phyloP scores from a whole-genome alignment of 2,888 invertebrate species.

The Doris montereyensis region DNA sequence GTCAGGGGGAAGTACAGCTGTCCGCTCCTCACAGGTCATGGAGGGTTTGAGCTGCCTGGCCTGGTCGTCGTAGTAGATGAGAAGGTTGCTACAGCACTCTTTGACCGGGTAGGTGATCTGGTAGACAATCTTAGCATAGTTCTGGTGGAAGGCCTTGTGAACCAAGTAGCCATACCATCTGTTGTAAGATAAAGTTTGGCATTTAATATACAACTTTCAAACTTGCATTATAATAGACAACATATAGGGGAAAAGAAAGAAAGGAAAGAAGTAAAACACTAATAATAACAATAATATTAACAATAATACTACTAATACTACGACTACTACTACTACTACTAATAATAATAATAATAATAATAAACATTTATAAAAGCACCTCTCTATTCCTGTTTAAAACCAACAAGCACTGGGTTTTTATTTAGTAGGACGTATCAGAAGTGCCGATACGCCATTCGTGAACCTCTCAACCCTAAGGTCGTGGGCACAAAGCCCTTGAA shows the following conservation, averaged over 20 bases:
- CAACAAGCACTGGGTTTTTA: background rate
- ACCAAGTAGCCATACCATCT: constrained; percentile 65
- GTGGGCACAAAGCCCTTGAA: no score
- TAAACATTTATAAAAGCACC: no score
- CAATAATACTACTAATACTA: no score
- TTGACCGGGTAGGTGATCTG: constrained; percentile 62
- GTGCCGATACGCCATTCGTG: no score
- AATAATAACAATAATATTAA: background rate
- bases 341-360: no score
- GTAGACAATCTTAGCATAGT: constrained; percentile 62
- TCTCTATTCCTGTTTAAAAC: background rate
- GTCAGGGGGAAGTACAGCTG: constrained; percentile 53
- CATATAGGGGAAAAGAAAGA: no score
- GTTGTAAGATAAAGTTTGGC: constrained; percentile 22
- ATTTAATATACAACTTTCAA: background rate
- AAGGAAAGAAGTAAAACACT: background rate
- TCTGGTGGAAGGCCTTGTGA: constrained; percentile 62
- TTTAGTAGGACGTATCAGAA: no score
- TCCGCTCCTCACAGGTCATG: constrained; percentile 60
- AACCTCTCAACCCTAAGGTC: no score
- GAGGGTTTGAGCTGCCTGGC: constrained; percentile 53
- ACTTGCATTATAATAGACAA: no score
- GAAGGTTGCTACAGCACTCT: constrained; percentile 61
- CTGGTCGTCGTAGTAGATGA: constrained; percentile 67
- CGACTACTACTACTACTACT: no score